These are phyloP conservation scores for Dendrolimus punctatus DNA, from an alignment of 1,140 invertebrate species.

Conservation along the genomic window DNA sequence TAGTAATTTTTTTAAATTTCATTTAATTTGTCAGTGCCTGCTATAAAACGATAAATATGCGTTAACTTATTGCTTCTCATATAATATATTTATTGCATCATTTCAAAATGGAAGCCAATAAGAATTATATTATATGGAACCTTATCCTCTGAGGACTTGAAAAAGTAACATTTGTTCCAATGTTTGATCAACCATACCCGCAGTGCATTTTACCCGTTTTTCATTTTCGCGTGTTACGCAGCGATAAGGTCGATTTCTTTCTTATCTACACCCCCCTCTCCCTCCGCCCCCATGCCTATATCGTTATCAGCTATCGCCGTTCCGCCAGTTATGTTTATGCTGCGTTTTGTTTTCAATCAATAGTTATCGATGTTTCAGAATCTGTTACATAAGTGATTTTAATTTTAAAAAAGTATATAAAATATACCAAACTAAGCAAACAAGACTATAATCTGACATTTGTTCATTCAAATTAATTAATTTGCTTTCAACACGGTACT, in stretches of 20 bases:
- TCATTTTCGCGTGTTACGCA: conserved; percentile 24
- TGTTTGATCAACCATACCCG: conserved; percentile 8
- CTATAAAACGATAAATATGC: no score
- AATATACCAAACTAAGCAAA: no score
- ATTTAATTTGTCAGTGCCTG: no score
- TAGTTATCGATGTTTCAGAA: conserved; percentile 9
- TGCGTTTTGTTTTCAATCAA: conserved; percentile 31
- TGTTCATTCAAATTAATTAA: no score
- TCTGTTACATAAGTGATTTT: neutral
- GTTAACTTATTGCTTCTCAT: neutral
- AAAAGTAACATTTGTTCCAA: conserved; percentile 12
- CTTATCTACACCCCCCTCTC: conserved; percentile 23
- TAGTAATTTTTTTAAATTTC: no score
- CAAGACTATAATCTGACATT: no score
- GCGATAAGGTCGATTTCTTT: conserved; percentile 30
- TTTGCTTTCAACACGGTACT: no score
- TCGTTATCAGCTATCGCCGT: conserved; percentile 12
- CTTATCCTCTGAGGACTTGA: no score
- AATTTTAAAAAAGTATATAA: no score
- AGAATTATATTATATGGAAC: no score
- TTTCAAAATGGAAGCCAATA: neutral
- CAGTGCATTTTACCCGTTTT: conserved; percentile 17
- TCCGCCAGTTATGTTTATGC: conserved; percentile 12
- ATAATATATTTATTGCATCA: neutral
- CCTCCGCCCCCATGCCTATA: conserved; percentile 1